Conservation (phyloP, 1,140 invertebrate species). For the Choristoneura fumiferana region DNA sequence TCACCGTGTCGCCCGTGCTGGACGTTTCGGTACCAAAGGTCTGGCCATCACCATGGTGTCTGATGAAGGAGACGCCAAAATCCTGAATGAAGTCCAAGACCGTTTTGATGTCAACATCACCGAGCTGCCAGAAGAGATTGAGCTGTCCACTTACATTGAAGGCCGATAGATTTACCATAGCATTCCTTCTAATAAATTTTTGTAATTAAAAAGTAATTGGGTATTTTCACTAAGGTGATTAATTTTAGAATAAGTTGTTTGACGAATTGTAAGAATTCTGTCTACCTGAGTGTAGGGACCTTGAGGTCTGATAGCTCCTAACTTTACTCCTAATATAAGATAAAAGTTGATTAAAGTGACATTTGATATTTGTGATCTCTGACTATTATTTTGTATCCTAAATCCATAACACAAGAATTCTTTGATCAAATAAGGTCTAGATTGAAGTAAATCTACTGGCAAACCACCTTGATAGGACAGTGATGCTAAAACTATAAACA, state of each 20-base stretch:
- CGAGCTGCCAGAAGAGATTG: constrained; percentile 98
- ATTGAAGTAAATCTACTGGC: too few species aligned
- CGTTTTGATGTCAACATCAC: constrained; percentile 99
- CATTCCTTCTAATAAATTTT: constrained; percentile 38
- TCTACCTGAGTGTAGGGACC: constrained; percentile 10
- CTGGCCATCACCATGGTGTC: constrained; percentile 98
- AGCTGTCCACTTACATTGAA: constrained; percentile 94
- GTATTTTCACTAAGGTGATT: constrained; percentile 10
- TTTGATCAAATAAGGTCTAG: too few species aligned
- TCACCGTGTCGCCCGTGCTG: constrained; percentile 98
- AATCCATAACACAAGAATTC: too few species aligned
- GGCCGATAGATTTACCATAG: constrained; percentile 64
- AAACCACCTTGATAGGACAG: too few species aligned
- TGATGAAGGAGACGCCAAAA: constrained; percentile 98
- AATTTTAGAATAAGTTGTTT: constrained; percentile 17
- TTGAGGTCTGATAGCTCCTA: constrained; percentile 22
- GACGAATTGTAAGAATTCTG: constrained; percentile 26
- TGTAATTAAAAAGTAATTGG: constrained; percentile 28
- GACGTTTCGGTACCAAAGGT: constrained; percentile 98
- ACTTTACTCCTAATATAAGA: constrained; percentile 33
- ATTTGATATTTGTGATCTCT: constrained; percentile 55
- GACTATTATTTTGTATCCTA: constrained; percentile 22
- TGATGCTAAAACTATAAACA: too few species aligned
- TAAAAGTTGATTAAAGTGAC: constrained; percentile 56
- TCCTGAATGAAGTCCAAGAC: constrained; percentile 98